Evolutionary conservation across 30 jellyfish, hydroid and myxozoan species (phyloP), one percentile per base, ranked within the genome.

Genomic region (Chironex yamaguchii): DNA sequence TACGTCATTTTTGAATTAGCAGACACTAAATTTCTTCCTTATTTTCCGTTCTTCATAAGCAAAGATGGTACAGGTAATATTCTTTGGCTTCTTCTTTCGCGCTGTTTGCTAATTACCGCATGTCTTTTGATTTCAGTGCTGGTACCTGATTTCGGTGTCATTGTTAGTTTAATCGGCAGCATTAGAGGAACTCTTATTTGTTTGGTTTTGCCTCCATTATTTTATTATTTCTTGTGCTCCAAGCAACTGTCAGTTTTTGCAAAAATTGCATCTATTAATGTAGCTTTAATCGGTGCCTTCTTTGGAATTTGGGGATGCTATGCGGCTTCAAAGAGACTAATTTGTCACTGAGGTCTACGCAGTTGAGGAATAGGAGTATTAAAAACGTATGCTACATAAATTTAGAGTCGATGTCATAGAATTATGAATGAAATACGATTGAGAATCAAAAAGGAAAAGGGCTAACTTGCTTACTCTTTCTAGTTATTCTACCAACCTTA

Each of bases 101-200:
- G 97, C 20, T 52, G 76, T 22, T 31, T 89, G 17, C 71, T 89
- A 51, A 21, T 84, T 52, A 51, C 74, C 36, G 25, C 80, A 0
- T 49, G 82, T 70, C 62, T 91, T 0, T 48, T 91, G 20, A 81
- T 91, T 17, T 92, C 97, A 3, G 87, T 91, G 30, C 49, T 83
- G 49, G 81, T 91, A 21, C 95, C 97, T 20, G 93, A 85, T 32
- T 91, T 91, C 85, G 96, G 97, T 28, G 30, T 91, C 27, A 49
- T 86, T 29, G 97, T 91, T 76, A 91, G 97, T 69, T 75, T 91
- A 23, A 85, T 91, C 32, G 97, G 97, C n/a, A 91, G 95, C 63
- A 76, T 91, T 20, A 89, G 97, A 1, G 97, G 96, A 21, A 91
- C 91, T 52, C 49, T 91, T 0, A 53, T 91, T 27, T 9, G 90